Conservation (phyloP, 2,113 vertebrate species). For the Lasiurus borealis region DNA sequence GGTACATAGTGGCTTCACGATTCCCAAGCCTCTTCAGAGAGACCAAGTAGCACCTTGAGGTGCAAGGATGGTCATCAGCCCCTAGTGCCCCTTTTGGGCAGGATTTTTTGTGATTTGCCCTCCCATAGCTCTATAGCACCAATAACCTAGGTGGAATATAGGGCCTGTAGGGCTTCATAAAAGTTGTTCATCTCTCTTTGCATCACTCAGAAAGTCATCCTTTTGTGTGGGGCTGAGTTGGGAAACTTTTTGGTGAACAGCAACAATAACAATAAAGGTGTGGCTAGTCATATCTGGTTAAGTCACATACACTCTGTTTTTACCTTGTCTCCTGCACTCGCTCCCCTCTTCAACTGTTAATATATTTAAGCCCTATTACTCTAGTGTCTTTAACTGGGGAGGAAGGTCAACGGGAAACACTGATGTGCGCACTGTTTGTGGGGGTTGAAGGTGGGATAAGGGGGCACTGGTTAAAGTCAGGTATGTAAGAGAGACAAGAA, state of each 20-base stretch:
- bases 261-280: not conserved
- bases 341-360: not conserved
- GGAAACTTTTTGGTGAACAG: not conserved
- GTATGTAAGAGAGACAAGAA: not conserved
- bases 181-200: not conserved
- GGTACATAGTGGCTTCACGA: not conserved
- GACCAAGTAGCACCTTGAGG: too few relatives aligned
- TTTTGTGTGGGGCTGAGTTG: not conserved
- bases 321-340: not conserved
- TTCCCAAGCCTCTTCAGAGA: not conserved
- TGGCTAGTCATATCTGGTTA: not conserved
- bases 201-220: not conserved
- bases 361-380: not conserved
- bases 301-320: not conserved
- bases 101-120: not conserved
- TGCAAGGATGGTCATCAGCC: too few relatives aligned
- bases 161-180: not conserved
- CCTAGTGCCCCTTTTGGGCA: too few relatives aligned
- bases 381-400: not conserved
- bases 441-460: not conserved
- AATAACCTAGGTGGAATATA: accelerated
- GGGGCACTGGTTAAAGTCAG: not conserved
- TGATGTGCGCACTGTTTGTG: accelerated
- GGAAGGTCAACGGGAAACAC: not conserved
- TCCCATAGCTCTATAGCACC: not conserved